phyloP scores from a whole-genome alignment of 2,797 vertebrate species.

The Discoglossus pictus region DNA sequence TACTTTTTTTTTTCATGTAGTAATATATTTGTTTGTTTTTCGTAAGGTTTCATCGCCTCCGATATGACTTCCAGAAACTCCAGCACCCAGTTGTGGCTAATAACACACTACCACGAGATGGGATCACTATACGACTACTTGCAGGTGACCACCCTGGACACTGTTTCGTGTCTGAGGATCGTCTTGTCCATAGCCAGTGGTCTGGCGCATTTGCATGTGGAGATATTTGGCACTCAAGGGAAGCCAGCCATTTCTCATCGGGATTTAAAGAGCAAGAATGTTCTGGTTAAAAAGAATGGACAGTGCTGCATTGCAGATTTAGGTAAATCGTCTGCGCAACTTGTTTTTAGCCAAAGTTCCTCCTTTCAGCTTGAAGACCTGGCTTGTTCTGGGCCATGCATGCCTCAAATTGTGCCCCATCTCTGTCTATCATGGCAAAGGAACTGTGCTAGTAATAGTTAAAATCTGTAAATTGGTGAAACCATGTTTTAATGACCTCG shows the following conservation, averaged over 20 bases:
- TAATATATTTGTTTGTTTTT: neutral
- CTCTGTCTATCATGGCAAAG: too few species aligned
- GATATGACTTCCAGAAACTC: conserved; percentile 98
- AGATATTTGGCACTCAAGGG: conserved; percentile 97
- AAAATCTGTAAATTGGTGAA: too few species aligned
- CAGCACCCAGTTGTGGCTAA: conserved; percentile 95
- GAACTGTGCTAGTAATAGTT: too few species aligned
- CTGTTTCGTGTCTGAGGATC: conserved; percentile 87
- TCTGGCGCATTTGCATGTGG: conserved; percentile 92
- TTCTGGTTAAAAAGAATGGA: conserved; percentile 94
- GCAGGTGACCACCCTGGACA: conserved; percentile 91
- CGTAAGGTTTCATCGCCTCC: conserved; percentile 91
- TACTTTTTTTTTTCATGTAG: too few species aligned
- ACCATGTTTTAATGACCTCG: too few species aligned
- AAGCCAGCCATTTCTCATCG: conserved; percentile 95
- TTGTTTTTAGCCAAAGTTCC: too few species aligned
- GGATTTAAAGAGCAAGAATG: conserved; percentile 97
- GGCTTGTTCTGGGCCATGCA: too few species aligned
- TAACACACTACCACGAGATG: conserved; percentile 97
- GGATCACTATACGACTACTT: conserved; percentile 95
- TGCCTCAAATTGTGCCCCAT: too few species aligned
- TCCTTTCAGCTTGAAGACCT: too few species aligned
- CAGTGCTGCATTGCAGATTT: conserved; percentile 97
- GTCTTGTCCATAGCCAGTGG: conserved; percentile 92
- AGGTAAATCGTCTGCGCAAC: too few species aligned